phyloP scores from a whole-genome alignment of 2,888 invertebrate genomes.

The Orthosia gracilis region DNA sequence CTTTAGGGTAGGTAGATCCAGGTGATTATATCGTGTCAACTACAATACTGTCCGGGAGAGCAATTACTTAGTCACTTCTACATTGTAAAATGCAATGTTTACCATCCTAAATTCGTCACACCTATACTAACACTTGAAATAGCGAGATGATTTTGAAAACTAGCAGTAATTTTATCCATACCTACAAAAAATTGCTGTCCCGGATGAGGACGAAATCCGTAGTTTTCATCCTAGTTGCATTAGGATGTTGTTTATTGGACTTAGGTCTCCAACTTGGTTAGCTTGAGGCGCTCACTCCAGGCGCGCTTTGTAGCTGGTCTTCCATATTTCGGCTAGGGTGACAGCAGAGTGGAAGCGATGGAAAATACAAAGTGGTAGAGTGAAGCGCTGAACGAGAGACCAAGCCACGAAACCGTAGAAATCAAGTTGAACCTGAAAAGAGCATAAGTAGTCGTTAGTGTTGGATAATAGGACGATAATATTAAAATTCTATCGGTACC shows the following conservation, averaged over 20 bases:
- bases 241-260: slow-evolving; percentile 76
- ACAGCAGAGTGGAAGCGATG: slow-evolving; percentile 99
- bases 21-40: slow-evolving; percentile 69
- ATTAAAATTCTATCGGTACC: neutral
- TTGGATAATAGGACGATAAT: neutral
- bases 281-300: slow-evolving; percentile 92
- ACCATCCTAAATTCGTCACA: slow-evolving; percentile 80
- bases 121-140: slow-evolving; percentile 81
- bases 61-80: slow-evolving; percentile 72
- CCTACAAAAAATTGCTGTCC: slow-evolving; percentile 87
- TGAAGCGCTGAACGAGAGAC: slow-evolving; percentile 98
- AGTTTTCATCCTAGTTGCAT: slow-evolving; percentile 71
- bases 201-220: slow-evolving; percentile 87
- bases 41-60: slow-evolving; percentile 78
- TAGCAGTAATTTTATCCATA: slow-evolving; percentile 82
- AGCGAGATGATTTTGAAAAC: slow-evolving; percentile 83
- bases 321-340: slow-evolving; percentile 98
- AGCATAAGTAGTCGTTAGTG: slow-evolving; percentile 8
- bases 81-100: slow-evolving; percentile 72
- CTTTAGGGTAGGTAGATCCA: slow-evolving; percentile 73
- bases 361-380: slow-evolving; percentile 98
- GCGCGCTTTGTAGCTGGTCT: slow-evolving; percentile 98
- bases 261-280: slow-evolving; percentile 71
- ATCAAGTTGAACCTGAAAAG: slow-evolving; percentile 94
- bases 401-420: slow-evolving; percentile 98